Conservation (phyloP, 2,888 invertebrate species). For the Epinotia demarniana region DNA sequence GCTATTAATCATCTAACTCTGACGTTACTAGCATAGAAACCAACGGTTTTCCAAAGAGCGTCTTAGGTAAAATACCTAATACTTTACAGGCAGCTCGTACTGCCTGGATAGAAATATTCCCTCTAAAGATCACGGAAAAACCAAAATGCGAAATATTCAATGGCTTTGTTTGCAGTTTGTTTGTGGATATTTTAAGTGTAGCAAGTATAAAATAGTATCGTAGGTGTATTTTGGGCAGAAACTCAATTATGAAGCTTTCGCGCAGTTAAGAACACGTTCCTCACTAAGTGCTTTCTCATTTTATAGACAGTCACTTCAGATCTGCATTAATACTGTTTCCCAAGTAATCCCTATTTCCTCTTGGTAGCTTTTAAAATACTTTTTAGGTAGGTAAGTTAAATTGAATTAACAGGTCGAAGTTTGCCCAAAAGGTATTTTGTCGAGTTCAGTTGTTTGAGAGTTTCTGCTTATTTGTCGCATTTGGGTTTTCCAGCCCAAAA, state of each 20-base stretch:
- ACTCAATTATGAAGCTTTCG: conserved; percentile 1
- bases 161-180: conserved; percentile 8
- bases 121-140: not conserved
- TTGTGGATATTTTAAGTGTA: conserved; percentile 9
- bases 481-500: not conserved
- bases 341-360: conserved; percentile 1
- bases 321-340: conserved; percentile 13
- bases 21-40: not conserved
- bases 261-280: not conserved
- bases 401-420: conserved; percentile 29
- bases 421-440: conserved; percentile 23
- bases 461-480: conserved; percentile 24
- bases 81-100: not conserved
- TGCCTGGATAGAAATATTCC: conserved; percentile 12
- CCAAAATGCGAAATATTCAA: not conserved
- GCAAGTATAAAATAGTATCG: not conserved
- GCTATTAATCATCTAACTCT: conserved; percentile 1
- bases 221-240: conserved; percentile 7
- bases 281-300: not conserved
- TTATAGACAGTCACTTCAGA: not conserved
- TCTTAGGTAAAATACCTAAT: not conserved
- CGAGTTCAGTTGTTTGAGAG: conserved; percentile 29
- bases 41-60: conserved; percentile 16
- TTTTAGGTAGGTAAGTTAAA: conserved; percentile 15
- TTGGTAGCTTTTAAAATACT: conserved; percentile 23